Evolutionary conservation across 2,113 vertebrate species (phyloP), one percentile per base, ranked within the genome.

Genomic region (Ophiodon elongatus): DNA sequence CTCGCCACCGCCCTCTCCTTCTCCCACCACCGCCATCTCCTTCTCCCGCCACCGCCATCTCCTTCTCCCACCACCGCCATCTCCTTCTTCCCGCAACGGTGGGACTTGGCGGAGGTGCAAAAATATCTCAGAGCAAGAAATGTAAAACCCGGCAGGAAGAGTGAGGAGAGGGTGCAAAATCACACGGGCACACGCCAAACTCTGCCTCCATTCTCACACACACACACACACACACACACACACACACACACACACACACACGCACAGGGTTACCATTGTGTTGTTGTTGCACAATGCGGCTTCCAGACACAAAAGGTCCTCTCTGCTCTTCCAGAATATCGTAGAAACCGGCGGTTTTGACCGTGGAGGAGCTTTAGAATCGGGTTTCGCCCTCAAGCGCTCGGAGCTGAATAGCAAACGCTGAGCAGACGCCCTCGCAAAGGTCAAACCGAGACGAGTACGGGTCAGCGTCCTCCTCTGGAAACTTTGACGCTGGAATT

Each of bases 241-340:
- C 85, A 45, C 14, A 6, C 14, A 88, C 43, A 45, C 43, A 45
- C 43, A 45, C 87, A 90, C 27, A 47, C 79, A 76, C 85, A 41
- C 39, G 3, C 39, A 88, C 86, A 73, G 71, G 57, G 76, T 76
- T 25, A 10, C 33, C 76, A 84, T 91, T 91, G 86, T 93, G 45
- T 10, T 13, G n/a, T n/a, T n/a, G n/a, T n/a, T n/a, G 72, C 79
- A 89, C 90, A 91, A 82, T 92, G 85, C 43, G 60, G 79, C 85
- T 87, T 73, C 85, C 73, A 76, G 35, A 56, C 50, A 86, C 89
- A 92, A 89, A 88, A 59, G 69, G 9, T 57, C 31, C 68, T 54
- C 39, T 78, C 73, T 52, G 11, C 52, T 81, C 73, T 73, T 83
- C 89, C 90, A 90, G 87, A 93, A 89, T 80, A 54, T 19, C 77